Evolutionary conservation across 2,113 vertebrate species (phyloP).

Genomic region (Phaethornis superciliosus): DNA sequence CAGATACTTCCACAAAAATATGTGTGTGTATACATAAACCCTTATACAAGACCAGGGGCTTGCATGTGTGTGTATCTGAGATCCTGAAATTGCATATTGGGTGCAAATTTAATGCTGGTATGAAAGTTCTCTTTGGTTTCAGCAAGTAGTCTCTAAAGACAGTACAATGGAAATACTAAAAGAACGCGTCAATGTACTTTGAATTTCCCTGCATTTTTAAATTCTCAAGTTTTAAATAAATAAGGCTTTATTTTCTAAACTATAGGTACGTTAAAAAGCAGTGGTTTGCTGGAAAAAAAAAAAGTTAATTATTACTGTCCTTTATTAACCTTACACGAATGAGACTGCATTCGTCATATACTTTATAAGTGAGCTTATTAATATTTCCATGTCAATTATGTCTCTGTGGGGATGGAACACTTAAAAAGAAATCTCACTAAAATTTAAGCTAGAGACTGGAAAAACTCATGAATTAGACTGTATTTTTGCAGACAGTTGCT

Average conservation of each 20-base stretch:
- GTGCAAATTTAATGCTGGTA: slow-evolving; percentile 80
- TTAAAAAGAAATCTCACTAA: slow-evolving; percentile 45
- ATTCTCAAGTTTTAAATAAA: slow-evolving; percentile 71
- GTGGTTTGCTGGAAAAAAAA: slow-evolving; percentile 51
- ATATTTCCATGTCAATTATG: slow-evolving; percentile 47
- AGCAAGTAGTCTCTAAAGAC: slow-evolving; percentile 76
- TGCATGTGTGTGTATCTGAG: slow-evolving; percentile 55
- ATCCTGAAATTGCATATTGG: slow-evolving; percentile 78
- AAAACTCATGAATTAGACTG: slow-evolving; percentile 18
- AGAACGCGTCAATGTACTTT: slow-evolving; percentile 59
- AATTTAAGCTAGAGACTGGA: slow-evolving; percentile 54
- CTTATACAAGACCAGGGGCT: not conserved
- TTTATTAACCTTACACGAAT: slow-evolving; percentile 29
- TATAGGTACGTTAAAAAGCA: slow-evolving; percentile 49
- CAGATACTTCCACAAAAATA: not conserved
- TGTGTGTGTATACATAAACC: slow-evolving; percentile 5
- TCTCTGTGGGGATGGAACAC: slow-evolving; percentile 25
- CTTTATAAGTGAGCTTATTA: not conserved
- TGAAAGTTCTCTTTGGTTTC: slow-evolving; percentile 83
- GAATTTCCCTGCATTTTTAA: slow-evolving; percentile 75
- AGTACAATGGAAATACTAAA: slow-evolving; percentile 64
- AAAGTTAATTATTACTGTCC: not conserved
- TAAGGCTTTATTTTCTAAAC: slow-evolving; percentile 71
- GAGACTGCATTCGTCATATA: slow-evolving; percentile 42
- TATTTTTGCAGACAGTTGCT: not conserved